A percentile compares a stretch with the other conserved stretches of the same genome.
Evolutionary conservation across 2,113 vertebrate species (phyloP).

Genomic region (Zingel zingel): DNA sequence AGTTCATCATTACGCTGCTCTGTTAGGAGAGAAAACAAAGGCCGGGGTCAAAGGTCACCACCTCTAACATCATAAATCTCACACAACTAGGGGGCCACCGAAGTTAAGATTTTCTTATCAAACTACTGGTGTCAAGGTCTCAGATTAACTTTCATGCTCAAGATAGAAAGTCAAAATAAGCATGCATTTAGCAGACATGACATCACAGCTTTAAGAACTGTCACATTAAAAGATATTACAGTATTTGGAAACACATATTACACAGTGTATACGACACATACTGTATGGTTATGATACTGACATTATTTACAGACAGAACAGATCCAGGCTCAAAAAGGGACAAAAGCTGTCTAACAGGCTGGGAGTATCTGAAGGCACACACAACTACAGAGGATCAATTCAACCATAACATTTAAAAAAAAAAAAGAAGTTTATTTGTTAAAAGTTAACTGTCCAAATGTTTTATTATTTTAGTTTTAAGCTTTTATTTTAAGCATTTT

Average conservation of each 20-base stretch:
- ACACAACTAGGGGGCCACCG: neutral
- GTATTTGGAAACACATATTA: neutral
- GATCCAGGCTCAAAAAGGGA: neutral
- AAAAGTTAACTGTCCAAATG: neutral
- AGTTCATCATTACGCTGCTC: conserved; percentile 95
- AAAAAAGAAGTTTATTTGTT: neutral
- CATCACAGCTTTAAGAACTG: neutral
- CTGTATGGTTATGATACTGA: neutral
- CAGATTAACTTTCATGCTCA: neutral
- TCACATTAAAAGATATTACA: neutral
- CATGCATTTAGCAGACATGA: neutral
- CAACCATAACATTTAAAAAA: neutral
- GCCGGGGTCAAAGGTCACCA: conserved; percentile 3
- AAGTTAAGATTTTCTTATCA: neutral
- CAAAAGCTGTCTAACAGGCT: neutral
- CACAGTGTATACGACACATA: neutral
- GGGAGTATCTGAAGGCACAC: neutral
- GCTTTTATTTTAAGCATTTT: neutral
- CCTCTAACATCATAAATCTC: neutral
- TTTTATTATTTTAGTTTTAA: neutral
- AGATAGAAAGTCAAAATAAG: neutral
- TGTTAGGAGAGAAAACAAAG: conserved; percentile 64
- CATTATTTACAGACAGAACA: neutral
- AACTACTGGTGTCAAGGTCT: neutral
- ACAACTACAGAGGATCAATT: neutral